Conservation (phyloP, 2,797 vertebrate genomes). For the Sebastes minor region DNA sequence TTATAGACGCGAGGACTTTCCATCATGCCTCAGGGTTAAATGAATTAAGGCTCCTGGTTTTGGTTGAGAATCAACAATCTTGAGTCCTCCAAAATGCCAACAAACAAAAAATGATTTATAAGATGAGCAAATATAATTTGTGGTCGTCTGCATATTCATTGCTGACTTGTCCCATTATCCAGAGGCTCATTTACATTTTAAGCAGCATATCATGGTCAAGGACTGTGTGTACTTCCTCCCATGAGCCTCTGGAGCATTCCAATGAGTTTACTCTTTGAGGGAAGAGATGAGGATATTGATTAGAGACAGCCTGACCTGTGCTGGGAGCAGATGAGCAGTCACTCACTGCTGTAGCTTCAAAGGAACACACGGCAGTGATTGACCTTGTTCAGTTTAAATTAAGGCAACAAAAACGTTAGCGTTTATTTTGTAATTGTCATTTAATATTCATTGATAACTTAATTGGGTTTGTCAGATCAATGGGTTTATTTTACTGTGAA, state of each 20-base stretch:
- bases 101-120: conserved; percentile 66
- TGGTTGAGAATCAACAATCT: conserved; percentile 30
- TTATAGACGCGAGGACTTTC: neutral
- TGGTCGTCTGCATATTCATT: conserved; percentile 72
- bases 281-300: conserved; percentile 69
- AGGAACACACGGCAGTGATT: conserved; percentile 30
- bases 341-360: conserved; percentile 36
- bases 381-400: conserved; percentile 63
- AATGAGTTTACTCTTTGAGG: conserved; percentile 68
- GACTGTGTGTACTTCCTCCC: conserved; percentile 71
- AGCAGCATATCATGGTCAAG: conserved; percentile 78
- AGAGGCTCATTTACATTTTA: conserved; percentile 76
- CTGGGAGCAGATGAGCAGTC: conserved; percentile 49
- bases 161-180: conserved; percentile 74
- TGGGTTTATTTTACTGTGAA: conserved; percentile 45
- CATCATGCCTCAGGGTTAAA: neutral
- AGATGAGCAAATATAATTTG: conserved; percentile 69
- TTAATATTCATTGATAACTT: conserved; percentile 55
- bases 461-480: conserved; percentile 65
- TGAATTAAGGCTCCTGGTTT: conserved; percentile 12
- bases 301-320: conserved; percentile 61
- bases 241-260: conserved; percentile 67
- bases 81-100: conserved; percentile 53
- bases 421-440: conserved; percentile 51
- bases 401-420: conserved; percentile 27